phyloP scores from a whole-genome alignment of 2,888 invertebrate species.

The Globia sparganii region DNA sequence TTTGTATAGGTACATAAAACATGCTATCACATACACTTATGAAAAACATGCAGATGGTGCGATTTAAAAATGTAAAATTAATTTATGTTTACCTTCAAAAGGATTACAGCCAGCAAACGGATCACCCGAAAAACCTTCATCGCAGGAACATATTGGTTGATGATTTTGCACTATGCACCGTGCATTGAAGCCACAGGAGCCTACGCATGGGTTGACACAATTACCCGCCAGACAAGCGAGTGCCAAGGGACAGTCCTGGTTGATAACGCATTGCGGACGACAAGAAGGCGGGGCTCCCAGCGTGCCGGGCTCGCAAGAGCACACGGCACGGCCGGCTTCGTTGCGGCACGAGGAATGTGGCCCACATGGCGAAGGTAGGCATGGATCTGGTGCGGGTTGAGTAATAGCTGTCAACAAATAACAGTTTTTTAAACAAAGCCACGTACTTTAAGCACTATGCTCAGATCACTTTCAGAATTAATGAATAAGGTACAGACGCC shows the following conservation, averaged over 20 bases:
- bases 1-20: constrained; percentile 66
- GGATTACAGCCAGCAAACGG: constrained; percentile 94
- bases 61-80: constrained; percentile 16
- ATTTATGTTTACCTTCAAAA: constrained; percentile 87
- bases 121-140: constrained; percentile 94
- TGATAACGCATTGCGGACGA: constrained; percentile 94
- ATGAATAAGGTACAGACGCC: no score
- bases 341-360: constrained; percentile 92
- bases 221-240: constrained; percentile 93
- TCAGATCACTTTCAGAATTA: neutral
- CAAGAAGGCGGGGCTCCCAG: constrained; percentile 95
- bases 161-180: constrained; percentile 94
- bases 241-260: constrained; percentile 94
- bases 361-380: constrained; percentile 93
- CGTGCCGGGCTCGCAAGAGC: constrained; percentile 93
- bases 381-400: constrained; percentile 89
- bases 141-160: constrained; percentile 94
- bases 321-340: constrained; percentile 92
- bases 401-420: constrained; percentile 72
- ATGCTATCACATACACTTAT: constrained; percentile 68
- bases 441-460: neutral
- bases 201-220: constrained; percentile 94
- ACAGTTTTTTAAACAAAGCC: constrained; percentile 21
- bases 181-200: constrained; percentile 94
- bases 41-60: constrained; percentile 67